phyloP scores from a whole-genome alignment of 35 echinoderm and acorn worm species.

The Patiria miniata region DNA sequence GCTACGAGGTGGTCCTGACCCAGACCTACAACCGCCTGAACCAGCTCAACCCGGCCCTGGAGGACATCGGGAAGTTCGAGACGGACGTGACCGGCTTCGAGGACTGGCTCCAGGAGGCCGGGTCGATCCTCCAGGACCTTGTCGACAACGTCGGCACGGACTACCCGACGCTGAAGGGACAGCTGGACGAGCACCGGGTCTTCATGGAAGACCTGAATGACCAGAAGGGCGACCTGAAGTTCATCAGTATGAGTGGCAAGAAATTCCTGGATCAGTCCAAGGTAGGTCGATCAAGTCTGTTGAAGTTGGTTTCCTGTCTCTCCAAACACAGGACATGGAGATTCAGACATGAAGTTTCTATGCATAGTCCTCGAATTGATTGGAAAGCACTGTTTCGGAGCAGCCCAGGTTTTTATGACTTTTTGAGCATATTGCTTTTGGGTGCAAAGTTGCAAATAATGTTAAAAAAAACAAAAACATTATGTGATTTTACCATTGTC shows the following conservation, averaged over 20 bases:
- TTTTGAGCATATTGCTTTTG: no score
- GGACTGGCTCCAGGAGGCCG: slow-evolving; percentile 60
- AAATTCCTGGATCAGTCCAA: slow-evolving; percentile 75
- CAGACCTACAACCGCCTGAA: slow-evolving; percentile 80
- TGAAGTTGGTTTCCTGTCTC: neutral
- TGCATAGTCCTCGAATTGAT: neutral
- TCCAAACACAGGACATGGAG: no score
- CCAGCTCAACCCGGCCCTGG: slow-evolving; percentile 73
- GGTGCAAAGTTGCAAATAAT: no score
- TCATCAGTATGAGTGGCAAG: slow-evolving; percentile 88
- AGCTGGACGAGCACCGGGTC: slow-evolving; percentile 66
- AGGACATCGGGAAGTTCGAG: slow-evolving; percentile 82
- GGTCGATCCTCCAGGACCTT: slow-evolving; percentile 49
- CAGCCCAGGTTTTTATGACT: no score
- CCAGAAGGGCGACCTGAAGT: slow-evolving; percentile 93
- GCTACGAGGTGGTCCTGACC: slow-evolving; percentile 82
- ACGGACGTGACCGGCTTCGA: slow-evolving; percentile 59
- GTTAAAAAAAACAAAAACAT: no score
- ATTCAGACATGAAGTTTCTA: neutral
- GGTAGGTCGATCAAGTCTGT: slow-evolving; percentile 11
- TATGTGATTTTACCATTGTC: no score
- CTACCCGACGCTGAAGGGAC: slow-evolving; percentile 66
- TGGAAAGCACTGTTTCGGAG: neutral
- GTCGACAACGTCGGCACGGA: slow-evolving; percentile 61
- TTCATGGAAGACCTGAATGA: slow-evolving; percentile 90